Evolutionary conservation across 2,797 vertebrate genomes (phyloP), one percentile per base, ranked within the genome.

Genomic region (Euthynnus affinis): DNA sequence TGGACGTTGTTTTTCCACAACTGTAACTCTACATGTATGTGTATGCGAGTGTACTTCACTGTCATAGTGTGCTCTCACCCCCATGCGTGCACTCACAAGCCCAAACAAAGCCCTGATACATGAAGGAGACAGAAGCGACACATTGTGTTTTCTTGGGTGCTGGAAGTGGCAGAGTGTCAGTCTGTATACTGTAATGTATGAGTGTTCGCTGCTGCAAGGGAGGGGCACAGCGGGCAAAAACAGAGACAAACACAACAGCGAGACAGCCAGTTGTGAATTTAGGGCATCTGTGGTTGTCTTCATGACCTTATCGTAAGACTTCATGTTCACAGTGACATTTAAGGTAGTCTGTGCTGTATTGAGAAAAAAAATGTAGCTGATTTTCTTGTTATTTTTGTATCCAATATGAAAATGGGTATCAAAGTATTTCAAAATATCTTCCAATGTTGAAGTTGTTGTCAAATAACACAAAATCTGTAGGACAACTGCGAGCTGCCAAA

Each of bases 141-240:
- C 58, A 32, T 59, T 79, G 63, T 61, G 49, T 66, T 78, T 71
- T 62, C 17, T 48, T 44, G 61, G 72, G 34, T 23, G 67, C 60
- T 77, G 56, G 64, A 78, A 75, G 58, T 80, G 73, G 68, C 64
- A 71, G 46, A 51, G 40, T 86, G 77, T 82, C 76, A 76, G 48
- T 63, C 13, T 73, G 58, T 46, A 80, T 74, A 64, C 61, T 64
- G 53, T 73, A 80, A 73, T 4, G 4, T 58, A 53, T 75, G 78
- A 85, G 55, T 69, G 40, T 72, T 52, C 8, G 2, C 62, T 62
- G 69, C 68, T 78, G 74, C 51, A 37, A 61, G 56, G 14, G 14
- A 48, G 14, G 14, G 10, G 18, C 27, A 32, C 9, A 17, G 22
- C 6, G 14, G 18, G 49, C 61, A 17, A 70, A 62, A 64, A 58